Evolutionary conservation across 2,113 vertebrate species (phyloP).

Genomic region (Manacus vitellinus): DNA sequence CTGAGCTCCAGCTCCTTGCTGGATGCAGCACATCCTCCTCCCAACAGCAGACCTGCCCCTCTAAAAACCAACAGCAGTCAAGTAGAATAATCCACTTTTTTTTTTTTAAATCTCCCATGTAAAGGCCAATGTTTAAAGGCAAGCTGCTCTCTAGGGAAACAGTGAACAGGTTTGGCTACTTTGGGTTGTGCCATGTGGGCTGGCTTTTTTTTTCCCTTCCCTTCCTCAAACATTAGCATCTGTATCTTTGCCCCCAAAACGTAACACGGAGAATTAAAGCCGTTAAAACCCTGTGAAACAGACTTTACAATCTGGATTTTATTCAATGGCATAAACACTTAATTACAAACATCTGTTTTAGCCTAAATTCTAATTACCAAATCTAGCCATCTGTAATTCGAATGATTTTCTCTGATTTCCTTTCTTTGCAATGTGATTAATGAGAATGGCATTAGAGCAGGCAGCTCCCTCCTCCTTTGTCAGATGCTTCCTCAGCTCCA

Average conservation of each 20-base stretch:
- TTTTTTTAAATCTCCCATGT: neutral
- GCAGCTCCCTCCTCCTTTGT: slow-evolving; percentile 8
- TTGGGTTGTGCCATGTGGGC: neutral
- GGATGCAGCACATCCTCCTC: neutral
- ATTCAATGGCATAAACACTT: slow-evolving; percentile 80
- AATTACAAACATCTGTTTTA: slow-evolving; percentile 83
- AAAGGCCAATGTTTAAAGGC: neutral
- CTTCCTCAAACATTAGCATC: neutral
- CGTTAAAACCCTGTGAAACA: slow-evolving; percentile 60
- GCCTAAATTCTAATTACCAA: slow-evolving; percentile 82
- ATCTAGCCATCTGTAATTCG: slow-evolving; percentile 81
- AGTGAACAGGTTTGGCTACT: neutral
- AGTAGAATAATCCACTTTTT: neutral
- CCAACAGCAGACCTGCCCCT: neutral
- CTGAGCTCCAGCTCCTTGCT: neutral
- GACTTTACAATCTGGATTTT: slow-evolving; percentile 76
- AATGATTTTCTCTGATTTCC: slow-evolving; percentile 75
- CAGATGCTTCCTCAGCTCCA: neutral
- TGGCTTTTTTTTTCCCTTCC: neutral
- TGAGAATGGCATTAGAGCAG: slow-evolving; percentile 49
- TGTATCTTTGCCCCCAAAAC: slow-evolving; percentile 50
- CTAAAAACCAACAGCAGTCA: neutral
- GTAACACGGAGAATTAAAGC: slow-evolving; percentile 43
- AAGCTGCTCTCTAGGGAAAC: neutral
- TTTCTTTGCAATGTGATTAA: slow-evolving; percentile 76